Conservation (phyloP, 2,888 invertebrate species). For the Orchesellides sinensis region DNA sequence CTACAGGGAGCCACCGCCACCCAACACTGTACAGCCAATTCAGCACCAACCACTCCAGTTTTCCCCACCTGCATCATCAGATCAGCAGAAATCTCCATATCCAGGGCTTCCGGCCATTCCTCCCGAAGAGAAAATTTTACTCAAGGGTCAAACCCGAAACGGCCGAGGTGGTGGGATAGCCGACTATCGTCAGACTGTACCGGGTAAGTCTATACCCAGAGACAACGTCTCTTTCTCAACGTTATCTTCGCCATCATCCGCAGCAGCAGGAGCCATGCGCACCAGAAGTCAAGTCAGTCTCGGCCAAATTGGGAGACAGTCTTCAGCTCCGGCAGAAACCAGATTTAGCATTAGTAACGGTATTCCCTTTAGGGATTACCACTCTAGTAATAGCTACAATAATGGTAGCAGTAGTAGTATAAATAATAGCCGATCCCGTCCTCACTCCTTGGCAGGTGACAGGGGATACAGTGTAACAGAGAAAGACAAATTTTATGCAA, state of each 20-base stretch:
- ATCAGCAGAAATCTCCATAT: constrained; percentile 6
- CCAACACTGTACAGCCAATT: constrained; percentile 28
- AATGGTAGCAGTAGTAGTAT: constrained; percentile 23
- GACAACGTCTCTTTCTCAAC: constrained; percentile 55
- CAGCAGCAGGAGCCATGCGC: background rate
- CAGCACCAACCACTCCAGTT: constrained; percentile 45
- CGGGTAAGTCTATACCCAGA: constrained; percentile 60
- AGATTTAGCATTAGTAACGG: background rate
- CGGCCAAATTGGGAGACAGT: constrained; percentile 58
- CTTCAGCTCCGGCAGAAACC: constrained; percentile 53
- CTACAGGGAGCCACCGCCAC: constrained; percentile 47
- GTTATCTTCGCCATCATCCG: constrained; percentile 33
- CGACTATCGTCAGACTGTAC: constrained; percentile 60
- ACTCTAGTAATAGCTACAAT: constrained; percentile 22
- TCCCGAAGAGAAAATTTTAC: constrained; percentile 54
- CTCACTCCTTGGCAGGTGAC: constrained; percentile 63
- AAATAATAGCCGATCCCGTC: constrained; percentile 55
- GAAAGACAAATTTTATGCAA: constrained; percentile 65
- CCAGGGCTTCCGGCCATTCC: constrained; percentile 58
- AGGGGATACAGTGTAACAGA: constrained; percentile 64
- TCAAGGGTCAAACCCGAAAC: constrained; percentile 53
- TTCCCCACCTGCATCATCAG: constrained; percentile 25
- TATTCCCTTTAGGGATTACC: background rate
- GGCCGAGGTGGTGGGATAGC: constrained; percentile 23
- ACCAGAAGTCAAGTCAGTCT: constrained; percentile 54